A percentile compares a stretch with the other conserved stretches of the same genome.
These are phyloP conservation scores for Chaetodon trifasciatus DNA, from an alignment of 2,797 vertebrate species.

Conservation along the genomic window DNA sequence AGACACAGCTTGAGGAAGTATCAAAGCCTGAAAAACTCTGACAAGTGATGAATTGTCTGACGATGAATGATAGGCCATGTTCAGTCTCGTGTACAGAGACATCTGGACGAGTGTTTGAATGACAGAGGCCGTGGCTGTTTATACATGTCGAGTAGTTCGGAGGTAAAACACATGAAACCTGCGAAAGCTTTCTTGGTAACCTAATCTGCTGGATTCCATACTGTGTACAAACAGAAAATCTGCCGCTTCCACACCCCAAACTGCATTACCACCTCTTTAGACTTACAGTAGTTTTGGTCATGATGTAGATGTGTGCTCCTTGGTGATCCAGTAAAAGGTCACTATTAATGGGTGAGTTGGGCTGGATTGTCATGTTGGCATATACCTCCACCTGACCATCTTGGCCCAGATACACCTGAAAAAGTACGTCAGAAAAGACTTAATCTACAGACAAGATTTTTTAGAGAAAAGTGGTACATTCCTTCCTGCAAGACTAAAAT, in stretches of 20 bases:
- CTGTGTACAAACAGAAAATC: not conserved
- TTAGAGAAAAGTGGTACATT: not conserved
- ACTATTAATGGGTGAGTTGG: conserved; percentile 87
- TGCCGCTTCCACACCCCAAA: not conserved
- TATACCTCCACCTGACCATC: conserved; percentile 86
- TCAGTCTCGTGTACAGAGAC: conserved; percentile 63
- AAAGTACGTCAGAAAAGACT: conserved; percentile 20
- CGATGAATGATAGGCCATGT: conserved; percentile 52
- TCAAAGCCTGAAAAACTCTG: conserved; percentile 60
- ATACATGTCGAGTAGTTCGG: conserved; percentile 38
- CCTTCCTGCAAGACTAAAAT: conserved; percentile 28
- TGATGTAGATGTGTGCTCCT: conserved; percentile 91
- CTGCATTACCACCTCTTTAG: not conserved
- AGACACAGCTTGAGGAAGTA: conserved; percentile 77
- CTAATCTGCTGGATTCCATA: not conserved
- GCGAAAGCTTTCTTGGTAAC: not conserved
- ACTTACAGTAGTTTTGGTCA: conserved; percentile 92
- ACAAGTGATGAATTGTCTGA: conserved; percentile 67
- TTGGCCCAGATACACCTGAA: conserved; percentile 90
- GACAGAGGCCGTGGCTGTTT: conserved; percentile 33
- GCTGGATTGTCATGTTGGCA: conserved; percentile 84
- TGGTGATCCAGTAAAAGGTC: conserved; percentile 91
- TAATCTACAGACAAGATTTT: not conserved
- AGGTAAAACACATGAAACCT: conserved; percentile 5
- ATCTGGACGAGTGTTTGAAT: conserved; percentile 68